Evolutionary conservation across 2,797 vertebrate genomes (phyloP).

Genomic region (Acomys russatus): DNA sequence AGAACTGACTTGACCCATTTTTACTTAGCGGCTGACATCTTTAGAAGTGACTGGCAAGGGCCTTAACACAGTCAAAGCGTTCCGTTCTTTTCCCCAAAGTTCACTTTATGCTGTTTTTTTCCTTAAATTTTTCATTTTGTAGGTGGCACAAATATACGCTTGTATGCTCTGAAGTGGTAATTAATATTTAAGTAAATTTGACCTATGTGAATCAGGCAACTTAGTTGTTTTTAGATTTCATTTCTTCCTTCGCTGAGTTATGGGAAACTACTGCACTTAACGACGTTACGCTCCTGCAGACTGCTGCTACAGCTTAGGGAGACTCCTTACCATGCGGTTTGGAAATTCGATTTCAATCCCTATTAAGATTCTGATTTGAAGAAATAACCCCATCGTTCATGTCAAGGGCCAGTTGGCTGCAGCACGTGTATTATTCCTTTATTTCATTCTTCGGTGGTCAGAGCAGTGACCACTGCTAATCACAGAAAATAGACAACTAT

Average conservation of each 20-base stretch:
- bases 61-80: background rate
- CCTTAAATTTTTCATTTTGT: background rate
- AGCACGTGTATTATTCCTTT: background rate
- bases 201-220: background rate
- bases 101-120: background rate
- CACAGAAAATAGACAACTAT: background rate
- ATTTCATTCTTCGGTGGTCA: background rate
- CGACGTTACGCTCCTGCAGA: background rate
- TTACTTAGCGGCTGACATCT: background rate
- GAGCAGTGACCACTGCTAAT: background rate
- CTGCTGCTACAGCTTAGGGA: background rate
- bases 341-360: background rate
- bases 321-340: background rate
- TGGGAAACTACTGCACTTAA: background rate
- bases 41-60: background rate
- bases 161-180: background rate
- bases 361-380: constrained; percentile 14
- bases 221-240: background rate
- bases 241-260: background rate
- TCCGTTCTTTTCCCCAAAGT: background rate
- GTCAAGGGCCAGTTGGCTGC: background rate
- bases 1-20: background rate
- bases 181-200: constrained; percentile 1
- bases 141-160: background rate
- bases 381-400: background rate